Conservation (phyloP, 2,797 vertebrate species). For the Nyctalus aviator region DNA sequence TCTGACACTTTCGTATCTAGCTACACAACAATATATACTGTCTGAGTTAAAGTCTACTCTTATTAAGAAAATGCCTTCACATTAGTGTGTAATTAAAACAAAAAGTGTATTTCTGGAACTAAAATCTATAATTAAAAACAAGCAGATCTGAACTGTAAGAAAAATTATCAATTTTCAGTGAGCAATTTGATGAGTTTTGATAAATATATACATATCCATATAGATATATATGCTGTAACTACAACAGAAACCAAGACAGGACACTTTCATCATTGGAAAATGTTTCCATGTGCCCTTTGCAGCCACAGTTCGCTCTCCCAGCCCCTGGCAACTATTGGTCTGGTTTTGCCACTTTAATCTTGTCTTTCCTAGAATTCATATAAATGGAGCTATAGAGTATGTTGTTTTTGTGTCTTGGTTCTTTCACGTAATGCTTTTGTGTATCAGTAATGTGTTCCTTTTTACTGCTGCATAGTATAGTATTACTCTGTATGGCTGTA, state of each 20-base stretch:
- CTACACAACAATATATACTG: not conserved
- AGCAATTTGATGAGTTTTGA: not conserved
- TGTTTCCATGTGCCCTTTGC: not conserved
- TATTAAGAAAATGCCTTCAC: not conserved
- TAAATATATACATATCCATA: not conserved
- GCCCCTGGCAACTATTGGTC: not conserved
- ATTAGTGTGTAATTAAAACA: conserved; percentile 9
- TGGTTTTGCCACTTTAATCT: not conserved
- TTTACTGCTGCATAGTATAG: not conserved
- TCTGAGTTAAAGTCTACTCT: not conserved
- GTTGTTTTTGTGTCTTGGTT: not conserved
- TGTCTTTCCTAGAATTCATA: not conserved
- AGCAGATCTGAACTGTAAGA: not conserved
- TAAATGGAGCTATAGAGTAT: not conserved
- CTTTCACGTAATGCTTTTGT: not conserved
- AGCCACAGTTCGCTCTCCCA: not conserved
- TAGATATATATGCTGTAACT: not conserved
- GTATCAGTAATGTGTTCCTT: not conserved
- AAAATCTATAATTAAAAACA: conserved; percentile 9
- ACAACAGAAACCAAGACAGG: not conserved
- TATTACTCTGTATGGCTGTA: too few relatives aligned
- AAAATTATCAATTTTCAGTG: not conserved
- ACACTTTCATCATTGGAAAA: not conserved
- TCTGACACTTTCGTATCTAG: not conserved
- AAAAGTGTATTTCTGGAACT: not conserved